Evolutionary conservation across 2,113 vertebrate genomes (phyloP).

Genomic region (Platichthys stellatus): DNA sequence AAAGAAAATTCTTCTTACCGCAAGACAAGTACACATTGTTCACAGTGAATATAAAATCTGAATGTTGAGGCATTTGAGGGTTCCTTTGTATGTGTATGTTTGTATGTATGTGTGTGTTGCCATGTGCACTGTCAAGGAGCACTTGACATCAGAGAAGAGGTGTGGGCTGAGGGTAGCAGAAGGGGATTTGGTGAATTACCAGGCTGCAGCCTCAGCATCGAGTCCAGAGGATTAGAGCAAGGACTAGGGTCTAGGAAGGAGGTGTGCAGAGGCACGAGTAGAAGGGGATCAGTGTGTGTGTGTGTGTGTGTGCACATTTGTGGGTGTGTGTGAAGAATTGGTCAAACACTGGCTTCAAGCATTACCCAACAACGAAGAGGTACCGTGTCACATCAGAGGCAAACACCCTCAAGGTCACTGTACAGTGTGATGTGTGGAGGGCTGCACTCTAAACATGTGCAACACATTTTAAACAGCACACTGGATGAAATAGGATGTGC

Average conservation of each 20-base stretch:
- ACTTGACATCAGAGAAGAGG: conserved; percentile 69
- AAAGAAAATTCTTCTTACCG: neutral
- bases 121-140: conserved; percentile 56
- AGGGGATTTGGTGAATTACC: conserved; percentile 80
- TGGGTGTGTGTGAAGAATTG: conserved; percentile 32
- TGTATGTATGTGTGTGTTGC: conserved; percentile 20
- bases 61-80: neutral
- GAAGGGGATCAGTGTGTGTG: conserved; percentile 51
- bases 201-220: conserved; percentile 77
- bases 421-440: neutral
- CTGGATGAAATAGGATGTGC: neutral
- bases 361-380: conserved; percentile 27
- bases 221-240: conserved; percentile 76
- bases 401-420: conserved; percentile 58
- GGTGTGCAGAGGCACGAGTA: conserved; percentile 60
- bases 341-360: conserved; percentile 49
- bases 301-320: conserved; percentile 19
- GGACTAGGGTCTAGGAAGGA: conserved; percentile 60
- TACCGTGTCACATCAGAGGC: conserved; percentile 28
- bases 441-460: neutral
- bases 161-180: conserved; percentile 58
- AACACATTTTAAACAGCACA: neutral
- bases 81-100: neutral
- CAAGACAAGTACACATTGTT: neutral
- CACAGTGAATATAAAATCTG: neutral